Evolutionary conservation across 2,888 invertebrate species (phyloP).

Genomic region (Lycaena phlaeas): DNA sequence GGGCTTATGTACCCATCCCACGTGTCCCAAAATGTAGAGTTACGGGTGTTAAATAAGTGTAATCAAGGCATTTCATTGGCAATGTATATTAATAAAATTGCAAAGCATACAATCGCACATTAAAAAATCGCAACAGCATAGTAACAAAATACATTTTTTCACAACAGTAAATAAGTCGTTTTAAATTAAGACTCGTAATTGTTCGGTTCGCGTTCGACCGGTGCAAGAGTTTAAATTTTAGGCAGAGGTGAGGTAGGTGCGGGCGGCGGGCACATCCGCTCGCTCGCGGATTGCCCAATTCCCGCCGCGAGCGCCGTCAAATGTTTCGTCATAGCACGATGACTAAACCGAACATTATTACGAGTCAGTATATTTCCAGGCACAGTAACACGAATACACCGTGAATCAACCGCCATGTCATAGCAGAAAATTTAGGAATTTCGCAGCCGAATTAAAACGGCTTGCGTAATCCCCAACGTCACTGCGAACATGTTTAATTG

Average conservation of each 20-base stretch:
- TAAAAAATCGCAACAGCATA: conserved; percentile 23
- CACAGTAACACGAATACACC: conserved; percentile 21
- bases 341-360: conserved; percentile 48
- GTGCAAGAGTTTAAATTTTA: conserved; percentile 43
- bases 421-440: conserved; percentile 67
- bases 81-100: conserved; percentile 15
- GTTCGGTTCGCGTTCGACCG: conserved; percentile 38
- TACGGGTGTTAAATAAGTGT: neutral
- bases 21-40: neutral
- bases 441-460: conserved; percentile 62
- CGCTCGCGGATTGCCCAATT: conserved; percentile 61
- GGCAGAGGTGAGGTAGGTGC: conserved; percentile 24
- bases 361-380: conserved; percentile 39
- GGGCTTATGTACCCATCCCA: conserved; percentile 1
- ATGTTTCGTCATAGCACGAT: conserved; percentile 53
- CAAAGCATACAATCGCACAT: conserved; percentile 23
- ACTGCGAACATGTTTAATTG: conserved; percentile 52
- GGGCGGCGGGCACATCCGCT: conserved; percentile 33
- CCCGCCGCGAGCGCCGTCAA: conserved; percentile 41
- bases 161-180: conserved; percentile 21
- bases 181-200: conserved; percentile 28
- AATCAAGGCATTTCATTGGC: neutral
- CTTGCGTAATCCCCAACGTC: conserved; percentile 67
- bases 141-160: conserved; percentile 13
- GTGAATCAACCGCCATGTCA: conserved; percentile 37